Percentiles rank a stretch among this genome's conserved stretches.
These are phyloP conservation scores for Bombus superbus DNA, from an alignment of 1,140 invertebrate genomes.

Conservation along the genomic window DNA sequence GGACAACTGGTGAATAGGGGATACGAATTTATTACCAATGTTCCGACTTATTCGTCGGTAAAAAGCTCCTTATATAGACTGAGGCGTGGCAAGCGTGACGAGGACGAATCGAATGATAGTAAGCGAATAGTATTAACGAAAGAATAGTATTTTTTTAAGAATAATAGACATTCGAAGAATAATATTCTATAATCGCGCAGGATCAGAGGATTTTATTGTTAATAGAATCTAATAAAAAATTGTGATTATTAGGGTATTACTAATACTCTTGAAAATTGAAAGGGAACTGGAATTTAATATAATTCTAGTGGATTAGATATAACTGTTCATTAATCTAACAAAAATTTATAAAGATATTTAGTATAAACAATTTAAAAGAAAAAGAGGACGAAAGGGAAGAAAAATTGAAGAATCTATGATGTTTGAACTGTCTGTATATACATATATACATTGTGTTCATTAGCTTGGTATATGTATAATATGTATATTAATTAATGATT, in stretches of 20 bases:
- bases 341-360: not conserved
- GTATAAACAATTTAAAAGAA: not conserved
- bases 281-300: not conserved
- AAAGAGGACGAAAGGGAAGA: not conserved
- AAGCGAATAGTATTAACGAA: not conserved
- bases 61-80: not conserved
- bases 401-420: not conserved
- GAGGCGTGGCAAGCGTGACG: not conserved
- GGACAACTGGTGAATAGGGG: not conserved
- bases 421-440: not conserved
- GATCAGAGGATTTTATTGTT: no score
- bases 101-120: not conserved
- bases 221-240: no score
- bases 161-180: no score
- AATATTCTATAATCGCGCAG: no score
- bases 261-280: not conserved
- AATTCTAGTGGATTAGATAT: not conserved
- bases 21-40: not conserved
- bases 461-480: not conserved
- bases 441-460: not conserved
- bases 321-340: not conserved
- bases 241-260: not conserved
- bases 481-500: not conserved
- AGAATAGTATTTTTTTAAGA: not conserved
- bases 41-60: conserved; percentile 1